These are phyloP conservation scores for Tauraco erythrolophus DNA, from an alignment of 2,113 vertebrate genomes.

Conservation along the genomic window DNA sequence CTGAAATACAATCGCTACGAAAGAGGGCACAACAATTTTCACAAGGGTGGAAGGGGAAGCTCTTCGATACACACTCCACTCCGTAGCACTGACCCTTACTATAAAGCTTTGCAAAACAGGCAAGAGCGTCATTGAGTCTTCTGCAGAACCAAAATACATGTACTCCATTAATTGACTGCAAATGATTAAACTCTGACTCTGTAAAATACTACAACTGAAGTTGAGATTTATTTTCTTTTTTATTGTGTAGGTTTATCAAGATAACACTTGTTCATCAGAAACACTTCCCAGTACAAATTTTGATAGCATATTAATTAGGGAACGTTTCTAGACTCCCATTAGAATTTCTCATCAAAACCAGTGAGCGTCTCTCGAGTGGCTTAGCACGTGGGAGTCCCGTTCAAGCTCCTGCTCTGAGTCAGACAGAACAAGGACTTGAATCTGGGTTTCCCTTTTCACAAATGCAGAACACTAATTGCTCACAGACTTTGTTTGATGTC, in stretches of 20 bases:
- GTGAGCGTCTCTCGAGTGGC: accelerated
- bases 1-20: background rate
- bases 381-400: accelerated
- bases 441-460: background rate
- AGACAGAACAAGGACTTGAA: background rate
- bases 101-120: background rate
- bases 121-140: background rate
- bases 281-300: background rate
- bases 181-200: background rate
- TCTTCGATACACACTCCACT: background rate
- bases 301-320: background rate
- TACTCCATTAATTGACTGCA: background rate
- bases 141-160: background rate
- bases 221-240: background rate
- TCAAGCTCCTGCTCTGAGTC: background rate
- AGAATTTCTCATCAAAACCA: background rate
- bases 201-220: background rate
- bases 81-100: background rate
- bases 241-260: background rate
- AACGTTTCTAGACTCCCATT: background rate
- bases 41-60: background rate
- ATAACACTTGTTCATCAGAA: background rate
- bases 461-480: background rate
- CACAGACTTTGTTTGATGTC: background rate
- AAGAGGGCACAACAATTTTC: background rate